Base-by-base conservation (phyloP, 1,140 invertebrate genomes). In the Sitobion miscanthi region DNA sequence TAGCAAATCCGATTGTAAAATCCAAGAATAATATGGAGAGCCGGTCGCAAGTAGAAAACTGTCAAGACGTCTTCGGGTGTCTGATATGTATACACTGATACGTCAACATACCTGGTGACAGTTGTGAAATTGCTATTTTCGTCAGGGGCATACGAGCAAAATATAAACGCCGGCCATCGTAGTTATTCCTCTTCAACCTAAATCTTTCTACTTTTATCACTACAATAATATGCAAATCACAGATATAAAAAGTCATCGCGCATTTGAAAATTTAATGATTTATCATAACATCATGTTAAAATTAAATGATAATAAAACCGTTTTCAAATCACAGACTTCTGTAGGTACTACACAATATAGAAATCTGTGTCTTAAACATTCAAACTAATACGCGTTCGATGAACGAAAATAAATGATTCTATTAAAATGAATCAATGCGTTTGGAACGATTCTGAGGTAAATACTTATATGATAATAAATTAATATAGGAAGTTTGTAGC, bases 121-220 rank as follows among this genome's bases (percentile, higher is more conserved):
- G 87, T 89, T 54, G 87, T 89, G 87, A 89, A 89, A 89, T 89
- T 89, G 47, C 87, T 89, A 89, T 21, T 52, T n/a, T 89, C 21
- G 49, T 35, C n/a, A 52, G 25, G 21, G 14, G 85, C 42, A 30
- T 20, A 49, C 3, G 30, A 77, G n/a, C 14, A 47, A 87, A 87
- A 87, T 87, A 87, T 49, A 87, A 49, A 87, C 30, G 45, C 25
- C 30, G 23, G 3, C 85, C 45, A 47, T 47, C 85, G 14, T 87
- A n/a, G 85, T 87, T 87, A 87, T 47, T 87, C 49, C 42, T 87
- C 85, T 49, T 25, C 45, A 30, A 87, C 42, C 85, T 17, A n/a
- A 86, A 87, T 87, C 0, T 47, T 47, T 30, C 85, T 17, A 2
- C 14, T 30, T 30, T 45, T 87, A 87, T 49, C 42, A n/a, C 45